Conservation (phyloP, 2,113 vertebrate species). For the Microcebus griseorufus region DNA sequence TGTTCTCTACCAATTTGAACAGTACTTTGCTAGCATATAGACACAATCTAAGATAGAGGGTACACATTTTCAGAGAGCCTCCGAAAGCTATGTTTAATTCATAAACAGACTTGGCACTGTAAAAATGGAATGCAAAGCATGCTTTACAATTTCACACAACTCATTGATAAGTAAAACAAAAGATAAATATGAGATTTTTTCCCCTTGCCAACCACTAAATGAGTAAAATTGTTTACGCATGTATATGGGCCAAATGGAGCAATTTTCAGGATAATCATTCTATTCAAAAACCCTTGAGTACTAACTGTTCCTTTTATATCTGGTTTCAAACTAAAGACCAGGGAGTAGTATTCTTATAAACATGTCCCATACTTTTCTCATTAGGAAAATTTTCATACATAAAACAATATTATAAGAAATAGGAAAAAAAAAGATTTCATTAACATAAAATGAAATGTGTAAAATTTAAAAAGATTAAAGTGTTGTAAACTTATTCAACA, state of each 20-base stretch:
- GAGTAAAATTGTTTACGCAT: not conserved
- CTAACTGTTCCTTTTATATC: slow-evolving; percentile 47
- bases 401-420: slow-evolving; percentile 56
- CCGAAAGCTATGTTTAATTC: slow-evolving; percentile 60
- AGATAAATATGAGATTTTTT: slow-evolving; percentile 69
- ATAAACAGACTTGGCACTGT: slow-evolving; percentile 64
- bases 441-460: slow-evolving; percentile 50
- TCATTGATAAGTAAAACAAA: slow-evolving; percentile 62
- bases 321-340: slow-evolving; percentile 42
- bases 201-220: slow-evolving; percentile 42
- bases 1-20: not conserved
- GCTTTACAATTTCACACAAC: slow-evolving; percentile 73
- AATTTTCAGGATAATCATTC: slow-evolving; percentile 68
- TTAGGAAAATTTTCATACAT: slow-evolving; percentile 57
- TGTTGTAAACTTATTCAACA: not conserved
- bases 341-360: slow-evolving; percentile 50
- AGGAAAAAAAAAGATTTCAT: slow-evolving; percentile 50
- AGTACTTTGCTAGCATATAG: not conserved
- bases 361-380: slow-evolving; percentile 54
- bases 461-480: not conserved
- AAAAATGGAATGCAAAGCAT: slow-evolving; percentile 34
- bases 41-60: not conserved
- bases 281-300: not conserved
- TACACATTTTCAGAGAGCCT: slow-evolving; percentile 49
- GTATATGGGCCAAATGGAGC: not conserved